A percentile compares a stretch with the other conserved stretches of the same genome.
Conservation (phyloP, 35 echinoderm and acorn worm genomes). For the Patiria miniata region DNA sequence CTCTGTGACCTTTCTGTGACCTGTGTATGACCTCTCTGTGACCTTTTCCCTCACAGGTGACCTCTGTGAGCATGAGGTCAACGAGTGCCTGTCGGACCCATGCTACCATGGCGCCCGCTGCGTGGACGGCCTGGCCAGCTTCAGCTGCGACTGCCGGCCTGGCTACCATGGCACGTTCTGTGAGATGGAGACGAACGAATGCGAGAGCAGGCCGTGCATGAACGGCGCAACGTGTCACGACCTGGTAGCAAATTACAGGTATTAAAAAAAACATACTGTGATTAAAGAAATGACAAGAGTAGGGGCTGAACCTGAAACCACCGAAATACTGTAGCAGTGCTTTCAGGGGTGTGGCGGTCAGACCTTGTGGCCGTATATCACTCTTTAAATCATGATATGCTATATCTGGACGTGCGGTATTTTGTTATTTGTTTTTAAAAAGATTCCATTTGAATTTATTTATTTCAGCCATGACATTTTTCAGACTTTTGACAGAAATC, state of each 20-base stretch:
- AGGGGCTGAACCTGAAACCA: no score
- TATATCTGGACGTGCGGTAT: no score
- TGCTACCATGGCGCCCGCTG: slow-evolving; percentile 9
- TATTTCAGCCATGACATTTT: no score
- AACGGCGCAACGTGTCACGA: slow-evolving; percentile 61
- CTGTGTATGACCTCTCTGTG: not conserved
- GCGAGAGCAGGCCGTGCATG: slow-evolving; percentile 53
- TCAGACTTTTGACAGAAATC: no score
- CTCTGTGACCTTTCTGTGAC: no score
- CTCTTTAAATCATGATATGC: no score
- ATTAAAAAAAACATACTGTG: no score
- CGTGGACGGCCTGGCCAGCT: slow-evolving; percentile 25
- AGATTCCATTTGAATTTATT: not conserved
- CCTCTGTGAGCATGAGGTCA: slow-evolving; percentile 40
- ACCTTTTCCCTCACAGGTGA: not conserved
- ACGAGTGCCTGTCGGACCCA: slow-evolving; percentile 22
- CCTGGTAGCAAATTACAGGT: slow-evolving; percentile 14
- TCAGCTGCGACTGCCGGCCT: slow-evolving; percentile 37
- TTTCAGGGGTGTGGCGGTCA: no score
- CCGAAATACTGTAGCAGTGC: no score
- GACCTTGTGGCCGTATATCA: no score
- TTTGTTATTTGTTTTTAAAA: not conserved
- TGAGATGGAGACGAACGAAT: slow-evolving; percentile 73
- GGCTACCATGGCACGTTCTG: slow-evolving; percentile 54
- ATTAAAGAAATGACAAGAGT: no score